These are phyloP conservation scores for Quadriops clusia DNA, from an alignment of 2,888 invertebrate genomes.

Conservation along the genomic window DNA sequence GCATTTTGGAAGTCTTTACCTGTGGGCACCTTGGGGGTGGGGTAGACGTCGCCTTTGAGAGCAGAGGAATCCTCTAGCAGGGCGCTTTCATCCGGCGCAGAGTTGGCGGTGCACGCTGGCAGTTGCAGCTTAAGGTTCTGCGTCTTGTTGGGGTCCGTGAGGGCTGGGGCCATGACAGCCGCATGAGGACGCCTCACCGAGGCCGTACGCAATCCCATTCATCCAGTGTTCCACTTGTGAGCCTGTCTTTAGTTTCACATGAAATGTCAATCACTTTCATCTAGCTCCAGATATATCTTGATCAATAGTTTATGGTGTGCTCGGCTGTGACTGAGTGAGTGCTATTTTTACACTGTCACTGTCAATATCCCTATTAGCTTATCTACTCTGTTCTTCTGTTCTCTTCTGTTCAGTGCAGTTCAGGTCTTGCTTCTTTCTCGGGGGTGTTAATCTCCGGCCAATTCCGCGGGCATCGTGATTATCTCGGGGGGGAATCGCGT, in stretches of 20 bases:
- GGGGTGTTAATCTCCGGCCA: constrained; percentile 15
- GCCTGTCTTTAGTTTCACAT: constrained; percentile 14
- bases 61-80: constrained; percentile 9
- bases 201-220: constrained; percentile 41
- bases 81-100: constrained; percentile 21
- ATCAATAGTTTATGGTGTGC: constrained; percentile 12
- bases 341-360: no score
- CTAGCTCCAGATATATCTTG: no score
- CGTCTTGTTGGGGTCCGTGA: constrained; percentile 58
- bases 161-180: constrained; percentile 90
- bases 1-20: constrained; percentile 15
- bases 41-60: constrained; percentile 11
- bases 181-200: constrained; percentile 47
- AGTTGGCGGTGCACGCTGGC: constrained; percentile 25
- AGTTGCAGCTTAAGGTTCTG: constrained; percentile 37
- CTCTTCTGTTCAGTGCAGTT: no score
- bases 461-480: constrained; percentile 13
- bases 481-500: constrained; percentile 3
- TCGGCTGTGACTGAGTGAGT: no score
- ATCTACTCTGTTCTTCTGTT: no score
- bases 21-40: constrained; percentile 10
- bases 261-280: constrained; percentile 15
- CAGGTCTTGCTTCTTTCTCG: no score
- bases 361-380: no score
- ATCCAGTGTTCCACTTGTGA: constrained; percentile 33